Evolutionary conservation across 2,113 vertebrate genomes (phyloP).

Genomic region (Siniperca knerii): DNA sequence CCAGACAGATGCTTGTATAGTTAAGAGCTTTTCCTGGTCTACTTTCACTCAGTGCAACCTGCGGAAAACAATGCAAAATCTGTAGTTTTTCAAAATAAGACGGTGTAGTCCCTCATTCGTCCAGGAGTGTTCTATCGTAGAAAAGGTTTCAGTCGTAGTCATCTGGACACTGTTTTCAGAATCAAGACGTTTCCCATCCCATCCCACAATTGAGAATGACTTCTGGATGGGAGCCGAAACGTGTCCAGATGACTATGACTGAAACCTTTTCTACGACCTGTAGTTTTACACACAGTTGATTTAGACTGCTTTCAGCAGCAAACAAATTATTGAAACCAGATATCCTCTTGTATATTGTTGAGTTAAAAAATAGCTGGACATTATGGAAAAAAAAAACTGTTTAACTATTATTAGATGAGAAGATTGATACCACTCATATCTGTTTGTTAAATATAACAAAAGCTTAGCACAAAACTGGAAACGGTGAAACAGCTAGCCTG

Average conservation of each 20-base stretch:
- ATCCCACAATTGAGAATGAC: no score
- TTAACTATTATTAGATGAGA: neutral
- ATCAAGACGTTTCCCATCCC: no score
- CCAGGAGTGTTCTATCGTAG: no score
- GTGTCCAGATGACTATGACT: no score
- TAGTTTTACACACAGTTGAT: neutral
- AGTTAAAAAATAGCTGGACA: neutral
- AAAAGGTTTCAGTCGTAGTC: no score
- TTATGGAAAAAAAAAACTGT: no score
- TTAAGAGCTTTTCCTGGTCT: slow-evolving; percentile 45
- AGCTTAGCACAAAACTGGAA: slow-evolving; percentile 8
- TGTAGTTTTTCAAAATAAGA: neutral
- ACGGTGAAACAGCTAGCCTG: neutral
- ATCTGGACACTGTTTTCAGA: no score
- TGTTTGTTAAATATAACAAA: neutral
- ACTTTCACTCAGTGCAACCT: neutral
- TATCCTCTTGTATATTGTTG: neutral
- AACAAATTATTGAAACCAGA: neutral
- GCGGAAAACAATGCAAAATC: slow-evolving; percentile 15
- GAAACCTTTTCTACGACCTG: no score
- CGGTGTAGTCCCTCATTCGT: no score
- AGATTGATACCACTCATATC: neutral
- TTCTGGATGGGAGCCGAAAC: no score
- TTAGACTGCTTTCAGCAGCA: neutral
- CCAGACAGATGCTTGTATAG: slow-evolving; percentile 11